A percentile compares a stretch with the other conserved stretches of the same genome.
Evolutionary conservation across 1,140 invertebrate species (phyloP).

Genomic region (Bombus pascuorum): DNA sequence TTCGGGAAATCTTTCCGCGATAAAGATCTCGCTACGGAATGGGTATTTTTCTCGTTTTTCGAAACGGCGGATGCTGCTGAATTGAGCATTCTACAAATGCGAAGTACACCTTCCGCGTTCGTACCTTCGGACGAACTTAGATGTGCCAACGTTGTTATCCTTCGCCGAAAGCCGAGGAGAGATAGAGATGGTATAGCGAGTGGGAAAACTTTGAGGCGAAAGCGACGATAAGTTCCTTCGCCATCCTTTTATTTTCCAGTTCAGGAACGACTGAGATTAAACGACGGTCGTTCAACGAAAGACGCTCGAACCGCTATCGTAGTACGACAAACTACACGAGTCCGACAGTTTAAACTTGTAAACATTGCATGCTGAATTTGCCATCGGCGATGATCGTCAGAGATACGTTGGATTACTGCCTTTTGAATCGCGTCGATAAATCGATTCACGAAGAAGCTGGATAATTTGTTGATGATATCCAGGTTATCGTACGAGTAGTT

Average conservation of each 20-base stretch:
- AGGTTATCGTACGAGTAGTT: not conserved
- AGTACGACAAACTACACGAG: not conserved
- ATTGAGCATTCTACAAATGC: slow-evolving; percentile 53
- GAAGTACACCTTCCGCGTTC: slow-evolving; percentile 41
- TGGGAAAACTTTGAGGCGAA: slow-evolving; percentile 14
- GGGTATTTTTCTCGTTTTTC: slow-evolving; percentile 49
- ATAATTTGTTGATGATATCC: not conserved
- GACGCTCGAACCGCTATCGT: not conserved
- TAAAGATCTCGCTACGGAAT: slow-evolving; percentile 44
- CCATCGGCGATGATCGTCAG: not conserved
- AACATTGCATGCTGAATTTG: not conserved
- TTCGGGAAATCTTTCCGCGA: slow-evolving; percentile 46
- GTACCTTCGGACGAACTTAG: slow-evolving; percentile 48
- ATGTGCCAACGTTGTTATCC: slow-evolving; percentile 43
- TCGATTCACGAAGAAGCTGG: not conserved
- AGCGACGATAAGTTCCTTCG: not conserved
- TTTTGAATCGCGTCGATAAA: too few relatives aligned
- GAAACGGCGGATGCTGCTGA: slow-evolving; percentile 27
- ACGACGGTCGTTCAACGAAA: not conserved
- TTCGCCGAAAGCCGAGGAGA: not conserved
- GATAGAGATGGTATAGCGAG: not conserved
- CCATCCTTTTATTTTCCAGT: not conserved
- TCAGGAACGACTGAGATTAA: not conserved
- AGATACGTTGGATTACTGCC: too few relatives aligned
- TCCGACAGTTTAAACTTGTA: not conserved